These are phyloP conservation scores for Cephus sareptanus DNA, from an alignment of 2,888 invertebrate species.

Conservation along the genomic window DNA sequence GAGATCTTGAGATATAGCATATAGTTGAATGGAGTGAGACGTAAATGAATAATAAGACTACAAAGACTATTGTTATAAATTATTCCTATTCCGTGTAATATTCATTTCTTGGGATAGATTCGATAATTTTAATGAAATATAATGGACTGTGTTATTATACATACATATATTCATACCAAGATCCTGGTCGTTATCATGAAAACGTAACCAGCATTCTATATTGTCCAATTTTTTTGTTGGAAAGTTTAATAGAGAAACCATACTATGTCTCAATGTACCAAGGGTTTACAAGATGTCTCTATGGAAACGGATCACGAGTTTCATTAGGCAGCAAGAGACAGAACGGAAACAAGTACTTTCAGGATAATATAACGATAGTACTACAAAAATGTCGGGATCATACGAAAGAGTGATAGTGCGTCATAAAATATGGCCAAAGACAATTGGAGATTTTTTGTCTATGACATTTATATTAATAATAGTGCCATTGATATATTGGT, in stretches of 20 bases:
- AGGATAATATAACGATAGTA: not conserved
- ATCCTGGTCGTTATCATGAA: not conserved
- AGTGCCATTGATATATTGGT: slow-evolving; percentile 77
- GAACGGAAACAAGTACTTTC: not conserved
- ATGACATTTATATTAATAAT: slow-evolving; percentile 71
- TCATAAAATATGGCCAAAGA: slow-evolving; percentile 51
- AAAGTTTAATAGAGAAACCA: not conserved
- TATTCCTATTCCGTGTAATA: too few species aligned
- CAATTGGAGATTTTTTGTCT: slow-evolving; percentile 68
- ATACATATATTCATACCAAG: not conserved
- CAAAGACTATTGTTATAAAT: not conserved
- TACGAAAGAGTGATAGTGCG: slow-evolving; percentile 49
- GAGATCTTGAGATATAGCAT: not conserved
- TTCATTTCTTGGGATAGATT: not conserved
- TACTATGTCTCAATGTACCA: not conserved
- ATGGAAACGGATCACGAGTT: slow-evolving; percentile 3
- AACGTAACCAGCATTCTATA: not conserved
- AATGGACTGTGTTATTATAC: not conserved
- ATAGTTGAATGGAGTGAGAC: not conserved
- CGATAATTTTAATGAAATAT: not conserved
- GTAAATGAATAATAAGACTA: not conserved
- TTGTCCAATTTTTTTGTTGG: not conserved
- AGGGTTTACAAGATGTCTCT: not conserved
- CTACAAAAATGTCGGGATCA: not conserved
- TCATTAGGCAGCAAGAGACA: not conserved